Evolutionary conservation across 2,113 vertebrate genomes (phyloP).

Genomic region (Erpornis zantholeuca): DNA sequence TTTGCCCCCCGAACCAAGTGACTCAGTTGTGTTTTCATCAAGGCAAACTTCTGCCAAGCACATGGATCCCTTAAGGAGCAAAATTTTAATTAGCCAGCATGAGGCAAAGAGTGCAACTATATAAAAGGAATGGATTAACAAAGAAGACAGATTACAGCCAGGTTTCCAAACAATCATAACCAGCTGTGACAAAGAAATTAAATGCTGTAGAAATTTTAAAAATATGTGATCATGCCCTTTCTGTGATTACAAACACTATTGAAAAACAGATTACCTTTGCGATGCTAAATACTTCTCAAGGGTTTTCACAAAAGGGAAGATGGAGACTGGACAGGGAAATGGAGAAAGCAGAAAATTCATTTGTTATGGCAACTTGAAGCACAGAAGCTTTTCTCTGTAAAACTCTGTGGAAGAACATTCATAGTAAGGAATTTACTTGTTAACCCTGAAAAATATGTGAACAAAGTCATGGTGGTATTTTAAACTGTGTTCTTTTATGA

Average conservation of each 20-base stretch:
- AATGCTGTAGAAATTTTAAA: background rate
- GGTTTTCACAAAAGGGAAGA: background rate
- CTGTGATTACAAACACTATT: background rate
- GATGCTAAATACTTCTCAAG: background rate
- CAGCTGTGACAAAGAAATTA: background rate
- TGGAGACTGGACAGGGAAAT: background rate
- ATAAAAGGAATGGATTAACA: background rate
- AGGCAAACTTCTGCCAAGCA: background rate
- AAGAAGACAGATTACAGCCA: background rate
- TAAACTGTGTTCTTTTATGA: background rate
- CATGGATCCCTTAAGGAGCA: background rate
- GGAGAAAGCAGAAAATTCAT: background rate
- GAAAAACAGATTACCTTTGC: background rate
- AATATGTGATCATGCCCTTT: background rate
- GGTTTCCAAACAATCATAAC: background rate
- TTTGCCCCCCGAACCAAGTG: background rate
- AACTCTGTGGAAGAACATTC: background rate
- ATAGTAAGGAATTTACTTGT: background rate
- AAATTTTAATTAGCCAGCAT: background rate
- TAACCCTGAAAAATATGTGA: background rate
- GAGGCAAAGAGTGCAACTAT: background rate
- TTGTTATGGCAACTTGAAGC: background rate
- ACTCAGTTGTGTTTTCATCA: background rate
- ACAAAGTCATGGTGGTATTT: background rate
- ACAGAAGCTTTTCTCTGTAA: background rate